Evolutionary conservation across 2,113 vertebrate species (phyloP).

Genomic region (Oncorhynchus masou): DNA sequence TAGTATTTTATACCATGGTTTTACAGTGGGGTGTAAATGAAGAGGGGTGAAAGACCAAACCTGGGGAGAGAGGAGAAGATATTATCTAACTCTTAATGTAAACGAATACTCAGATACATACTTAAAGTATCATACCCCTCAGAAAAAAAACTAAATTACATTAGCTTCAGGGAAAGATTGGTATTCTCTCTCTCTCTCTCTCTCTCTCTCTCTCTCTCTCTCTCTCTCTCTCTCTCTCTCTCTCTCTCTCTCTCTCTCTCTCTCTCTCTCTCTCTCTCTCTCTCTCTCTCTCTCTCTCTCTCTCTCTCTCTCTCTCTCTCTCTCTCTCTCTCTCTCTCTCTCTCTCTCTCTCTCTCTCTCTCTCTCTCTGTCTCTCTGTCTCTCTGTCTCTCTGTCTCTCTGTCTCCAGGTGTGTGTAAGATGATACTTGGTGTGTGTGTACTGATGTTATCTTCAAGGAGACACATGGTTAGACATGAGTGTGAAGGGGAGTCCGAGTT

Average conservation of each 20-base stretch:
- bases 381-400: not conserved
- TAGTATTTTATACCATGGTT: too few relatives aligned
- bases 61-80: too few relatives aligned
- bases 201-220: not conserved
- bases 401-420: not conserved
- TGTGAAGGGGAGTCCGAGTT: not conserved
- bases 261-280: not conserved
- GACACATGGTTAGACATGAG: slow-evolving; percentile 1
- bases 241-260: not conserved
- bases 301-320: not conserved
- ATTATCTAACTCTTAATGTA: not conserved
- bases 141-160: not conserved
- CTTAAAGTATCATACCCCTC: not conserved
- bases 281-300: not conserved
- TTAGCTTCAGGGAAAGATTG: not conserved
- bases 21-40: too few relatives aligned
- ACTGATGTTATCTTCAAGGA: slow-evolving; percentile 58
- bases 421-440: slow-evolving; percentile 10
- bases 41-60: too few relatives aligned
- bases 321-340: not conserved
- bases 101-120: not conserved
- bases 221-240: not conserved
- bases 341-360: not conserved
- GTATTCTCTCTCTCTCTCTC: not conserved
- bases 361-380: too few relatives aligned